Percentiles rank a stretch among this genome's conserved stretches.
phyloP scores from a whole-genome alignment of 1,140 invertebrate genomes.

The Dreissena rostriformis region DNA sequence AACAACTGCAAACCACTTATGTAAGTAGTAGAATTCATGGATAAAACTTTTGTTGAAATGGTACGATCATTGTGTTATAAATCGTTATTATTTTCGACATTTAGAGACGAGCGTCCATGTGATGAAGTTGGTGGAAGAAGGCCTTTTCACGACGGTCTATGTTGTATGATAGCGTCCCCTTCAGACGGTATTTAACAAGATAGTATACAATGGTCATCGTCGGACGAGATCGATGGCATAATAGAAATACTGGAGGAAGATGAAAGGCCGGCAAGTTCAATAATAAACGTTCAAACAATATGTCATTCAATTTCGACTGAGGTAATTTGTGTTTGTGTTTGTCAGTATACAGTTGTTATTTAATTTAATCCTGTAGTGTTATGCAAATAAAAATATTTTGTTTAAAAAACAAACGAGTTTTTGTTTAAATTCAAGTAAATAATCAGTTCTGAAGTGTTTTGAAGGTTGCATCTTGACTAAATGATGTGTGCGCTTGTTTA shows the following conservation, averaged over 20 bases:
- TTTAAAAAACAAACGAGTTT: neutral
- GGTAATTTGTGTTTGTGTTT: neutral
- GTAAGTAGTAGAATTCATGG: neutral
- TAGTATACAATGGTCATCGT: conserved; percentile 16
- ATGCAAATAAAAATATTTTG: neutral
- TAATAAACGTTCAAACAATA: conserved; percentile 9
- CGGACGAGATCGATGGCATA: conserved; percentile 30
- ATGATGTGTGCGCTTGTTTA: too few species aligned
- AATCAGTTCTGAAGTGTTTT: too few species aligned
- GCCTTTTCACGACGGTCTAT: conserved; percentile 18
- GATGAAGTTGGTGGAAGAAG: conserved; percentile 24
- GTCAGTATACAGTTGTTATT: too few species aligned
- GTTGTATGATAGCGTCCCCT: conserved; percentile 26
- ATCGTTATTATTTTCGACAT: neutral
- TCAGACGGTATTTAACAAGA: conserved; percentile 23
- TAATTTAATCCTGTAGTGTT: too few species aligned
- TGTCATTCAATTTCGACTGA: neutral
- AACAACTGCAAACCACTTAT: conserved; percentile 31
- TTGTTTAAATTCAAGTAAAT: too few species aligned
- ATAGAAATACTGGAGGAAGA: conserved; percentile 16
- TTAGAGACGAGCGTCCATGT: neutral
- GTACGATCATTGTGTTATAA: neutral
- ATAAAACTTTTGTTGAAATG: neutral
- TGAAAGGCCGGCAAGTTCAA: conserved; percentile 32
- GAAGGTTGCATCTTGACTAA: too few species aligned